Evolutionary conservation across 92 coral and sea anemone species (phyloP), one percentile per base, ranked within the genome.

Genomic region (Plumapathes pennacea): DNA sequence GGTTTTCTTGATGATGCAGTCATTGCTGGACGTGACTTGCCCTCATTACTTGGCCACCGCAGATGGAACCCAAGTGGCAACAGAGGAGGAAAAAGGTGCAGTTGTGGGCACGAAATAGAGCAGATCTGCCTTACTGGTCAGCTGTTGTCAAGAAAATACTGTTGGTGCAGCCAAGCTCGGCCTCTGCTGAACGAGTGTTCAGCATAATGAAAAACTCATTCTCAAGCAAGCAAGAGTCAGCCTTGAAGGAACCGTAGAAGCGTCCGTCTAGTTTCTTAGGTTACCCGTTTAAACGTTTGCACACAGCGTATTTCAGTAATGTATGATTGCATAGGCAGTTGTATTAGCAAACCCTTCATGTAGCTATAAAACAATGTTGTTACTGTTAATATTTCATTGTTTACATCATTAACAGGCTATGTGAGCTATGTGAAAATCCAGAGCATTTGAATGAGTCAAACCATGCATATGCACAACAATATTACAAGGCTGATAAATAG

Each of bases 81-180:
- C 57, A 43, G 68, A 55, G 31, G 50, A 68, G 45, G 64, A 60
- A 38, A 53, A 54, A 72, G 62, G 49, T 58, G 56, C 65, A 46
- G 43, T 72, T 71, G 80, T 72, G 72, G 72, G 24, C 71, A 25
- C 61, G 60, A 53, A 61, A 60, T 60, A 55, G 32, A 50, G 62
- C 60, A 52, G 46, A 44, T 46, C 65, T 74, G 54, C 81, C 81
- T 33, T 64, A 74, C 74, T 74, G 74, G 74, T 62, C 81, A 38
- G 42, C 74, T 27, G 81, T 42, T 26, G 74, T 74, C 51, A 64
- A 62, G 74, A 64, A 74, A 63, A 43, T 64, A 32, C 54, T 74
- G 40, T 55, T 74, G 57, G 82, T 74, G 28, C 81, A 74, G 52
- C 81, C 74, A 52, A 74, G 75, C 74, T 74, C 66, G 40, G 81